These are phyloP conservation scores for Rhyacichthys aspro DNA, from an alignment of 2,797 vertebrate species.

Conservation along the genomic window DNA sequence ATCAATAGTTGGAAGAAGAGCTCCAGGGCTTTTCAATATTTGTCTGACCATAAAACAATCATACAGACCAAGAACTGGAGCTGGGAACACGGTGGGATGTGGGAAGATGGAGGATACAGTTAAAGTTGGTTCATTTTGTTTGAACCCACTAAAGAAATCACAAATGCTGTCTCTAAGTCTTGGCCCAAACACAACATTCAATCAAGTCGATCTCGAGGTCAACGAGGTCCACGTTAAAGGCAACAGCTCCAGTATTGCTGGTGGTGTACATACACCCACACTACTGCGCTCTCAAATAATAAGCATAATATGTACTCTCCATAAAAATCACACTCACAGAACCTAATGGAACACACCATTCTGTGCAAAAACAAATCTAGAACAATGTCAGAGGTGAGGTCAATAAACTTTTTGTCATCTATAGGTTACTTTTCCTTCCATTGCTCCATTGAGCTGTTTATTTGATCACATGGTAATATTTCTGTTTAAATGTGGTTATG, in stretches of 20 bases:
- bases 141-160: conserved; percentile 36
- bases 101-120: conserved; percentile 7
- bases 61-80: neutral
- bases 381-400: too few species aligned
- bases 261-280: conserved; percentile 16
- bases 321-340: too few species aligned
- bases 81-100: conserved; percentile 3
- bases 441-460: too few species aligned
- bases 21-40: conserved; percentile 24
- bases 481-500: too few species aligned
- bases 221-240: conserved; percentile 12
- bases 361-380: too few species aligned
- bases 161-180: conserved; percentile 11
- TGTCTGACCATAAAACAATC: conserved; percentile 24
- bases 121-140: conserved; percentile 21
- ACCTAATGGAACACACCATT: too few species aligned
- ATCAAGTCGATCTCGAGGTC: conserved; percentile 22
- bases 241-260: conserved; percentile 5
- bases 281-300: neutral
- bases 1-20: conserved; percentile 29
- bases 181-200: conserved; percentile 15
- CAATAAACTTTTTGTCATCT: too few species aligned
- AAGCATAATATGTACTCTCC: neutral
- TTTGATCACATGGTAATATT: too few species aligned
- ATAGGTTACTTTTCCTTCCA: too few species aligned